Base-by-base conservation (phyloP, 2,797 vertebrate genomes). In the Nannoperca australis region DNA sequence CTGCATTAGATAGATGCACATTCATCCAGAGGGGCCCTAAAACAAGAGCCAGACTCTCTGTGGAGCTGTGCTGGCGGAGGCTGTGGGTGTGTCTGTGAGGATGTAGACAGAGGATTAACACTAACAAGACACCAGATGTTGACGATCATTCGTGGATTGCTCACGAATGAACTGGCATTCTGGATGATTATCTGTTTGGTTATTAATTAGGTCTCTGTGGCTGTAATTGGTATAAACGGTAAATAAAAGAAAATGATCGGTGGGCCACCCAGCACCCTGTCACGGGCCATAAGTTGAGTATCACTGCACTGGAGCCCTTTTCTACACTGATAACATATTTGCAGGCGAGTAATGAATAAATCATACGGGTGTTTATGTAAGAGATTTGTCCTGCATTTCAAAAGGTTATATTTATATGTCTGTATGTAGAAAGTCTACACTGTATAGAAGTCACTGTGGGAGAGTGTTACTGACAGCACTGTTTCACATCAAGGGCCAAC, bases 1-100 rank as follows among this genome's bases (percentile, higher is more conserved):
- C 9, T 11, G 18, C 11, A 58, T 63, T 51, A 15, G 15, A 61
- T 6, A 32, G 60, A 45, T 24, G 17, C 69, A 51, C 11, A 5
- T 76, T 81, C 60, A 63, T 40, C 79, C 66, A 66, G 30, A 70
- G 67, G 53, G 34, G 2, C 24, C 58, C 66, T 5, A n/a, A 62
- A 78, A 51, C 54, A 72, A 51, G 63, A 72, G 66, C 30, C 50
- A 68, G 15, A 22, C 49, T 66, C 53, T 69, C 17, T 40, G 18
- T 3, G 24, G 20, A 14, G 61, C 12, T 54, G 44, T 38, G 67
- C 20, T 1, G 0, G 17, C 40, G 73, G 69, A 62, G 32, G 6
- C n/a, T 67, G 51, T 49, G 27, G 38, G 63, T n/a, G 64, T 47
- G 66, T 67, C 73, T 56, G 30, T 30, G 7, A 45, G 47, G 32